Conservation (phyloP, 2,888 invertebrate species). For the Ophion ellenae region DNA sequence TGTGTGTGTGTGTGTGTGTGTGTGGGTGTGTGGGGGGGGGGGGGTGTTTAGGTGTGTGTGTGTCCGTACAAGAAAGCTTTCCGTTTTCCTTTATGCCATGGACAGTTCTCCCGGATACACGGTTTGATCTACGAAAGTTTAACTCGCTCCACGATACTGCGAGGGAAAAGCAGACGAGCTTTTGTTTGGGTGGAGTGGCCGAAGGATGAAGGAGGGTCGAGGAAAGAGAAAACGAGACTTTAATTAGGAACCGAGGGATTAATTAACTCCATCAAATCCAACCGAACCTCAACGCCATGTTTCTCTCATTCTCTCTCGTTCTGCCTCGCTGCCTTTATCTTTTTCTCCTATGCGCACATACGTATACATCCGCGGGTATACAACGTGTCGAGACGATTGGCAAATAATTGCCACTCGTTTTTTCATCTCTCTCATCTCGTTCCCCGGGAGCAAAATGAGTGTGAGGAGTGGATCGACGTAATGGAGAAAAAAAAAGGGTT, state of each 20-base stretch:
- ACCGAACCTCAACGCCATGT: constrained; percentile 64
- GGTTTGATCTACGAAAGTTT: constrained; percentile 79
- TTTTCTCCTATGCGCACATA: constrained; percentile 20
- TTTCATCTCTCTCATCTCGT: constrained; percentile 48
- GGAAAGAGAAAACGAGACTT: constrained; percentile 73
- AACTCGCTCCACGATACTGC: constrained; percentile 67
- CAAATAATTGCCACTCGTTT: constrained; percentile 69
- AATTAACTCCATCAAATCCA: constrained; percentile 79
- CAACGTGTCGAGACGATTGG: constrained; percentile 64
- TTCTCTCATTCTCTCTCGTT: neutral
- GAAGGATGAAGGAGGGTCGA: constrained; percentile 36
- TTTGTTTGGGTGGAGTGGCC: constrained; percentile 44
- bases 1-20: too few species aligned
- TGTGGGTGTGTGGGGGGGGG: too few species aligned
- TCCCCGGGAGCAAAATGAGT: neutral
- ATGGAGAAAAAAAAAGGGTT: constrained; percentile 28
- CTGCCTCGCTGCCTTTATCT: neutral
- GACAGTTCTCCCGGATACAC: constrained; percentile 77
- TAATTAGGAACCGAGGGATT: constrained; percentile 78
- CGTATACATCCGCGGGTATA: neutral
- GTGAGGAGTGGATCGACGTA: constrained; percentile 10
- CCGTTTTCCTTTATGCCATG: constrained; percentile 51
- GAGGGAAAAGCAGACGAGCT: constrained; percentile 45
- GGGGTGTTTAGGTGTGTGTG: neutral
- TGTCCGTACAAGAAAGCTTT: constrained; percentile 30